Evolutionary conservation across 1,140 invertebrate species (phyloP).

Genomic region (Camponotus pennsylvanicus): DNA sequence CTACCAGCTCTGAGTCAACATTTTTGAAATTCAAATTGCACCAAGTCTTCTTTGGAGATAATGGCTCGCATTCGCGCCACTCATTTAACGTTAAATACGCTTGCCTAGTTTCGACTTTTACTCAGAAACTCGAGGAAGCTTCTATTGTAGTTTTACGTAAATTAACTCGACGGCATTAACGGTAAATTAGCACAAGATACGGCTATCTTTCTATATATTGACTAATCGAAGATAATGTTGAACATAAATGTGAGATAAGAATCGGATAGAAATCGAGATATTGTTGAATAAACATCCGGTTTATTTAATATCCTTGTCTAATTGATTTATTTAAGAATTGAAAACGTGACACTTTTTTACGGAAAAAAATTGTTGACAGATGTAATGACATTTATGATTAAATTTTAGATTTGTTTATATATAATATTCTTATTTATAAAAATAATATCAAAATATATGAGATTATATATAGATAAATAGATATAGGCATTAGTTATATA

Average conservation of each 20-base stretch:
- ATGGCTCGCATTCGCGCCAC: constrained; percentile 11
- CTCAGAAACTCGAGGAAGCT: background rate
- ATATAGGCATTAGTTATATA: background rate
- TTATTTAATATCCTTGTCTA: background rate
- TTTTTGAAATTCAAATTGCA: constrained; percentile 52
- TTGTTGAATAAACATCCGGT: background rate
- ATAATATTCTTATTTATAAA: too few species aligned
- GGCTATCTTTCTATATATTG: background rate
- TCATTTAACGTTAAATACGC: constrained; percentile 17
- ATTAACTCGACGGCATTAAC: background rate
- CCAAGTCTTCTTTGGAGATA: constrained; percentile 1
- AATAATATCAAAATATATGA: too few species aligned
- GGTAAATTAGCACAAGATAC: background rate
- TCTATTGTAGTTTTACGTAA: background rate
- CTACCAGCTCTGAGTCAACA: background rate
- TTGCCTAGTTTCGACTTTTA: background rate
- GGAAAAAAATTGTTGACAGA: background rate
- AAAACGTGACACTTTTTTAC: background rate
- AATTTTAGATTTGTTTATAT: background rate
- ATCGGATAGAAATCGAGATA: background rate
- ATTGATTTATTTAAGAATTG: background rate
- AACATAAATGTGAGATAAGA: constrained; percentile 12
- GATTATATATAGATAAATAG: too few species aligned
- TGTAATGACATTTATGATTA: background rate
- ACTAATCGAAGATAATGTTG: background rate